A percentile compares a stretch with the other conserved stretches of the same genome.
These are phyloP conservation scores for Actinia equina DNA, from an alignment of 64 coral and sea anemone species.

Conservation along the genomic window DNA sequence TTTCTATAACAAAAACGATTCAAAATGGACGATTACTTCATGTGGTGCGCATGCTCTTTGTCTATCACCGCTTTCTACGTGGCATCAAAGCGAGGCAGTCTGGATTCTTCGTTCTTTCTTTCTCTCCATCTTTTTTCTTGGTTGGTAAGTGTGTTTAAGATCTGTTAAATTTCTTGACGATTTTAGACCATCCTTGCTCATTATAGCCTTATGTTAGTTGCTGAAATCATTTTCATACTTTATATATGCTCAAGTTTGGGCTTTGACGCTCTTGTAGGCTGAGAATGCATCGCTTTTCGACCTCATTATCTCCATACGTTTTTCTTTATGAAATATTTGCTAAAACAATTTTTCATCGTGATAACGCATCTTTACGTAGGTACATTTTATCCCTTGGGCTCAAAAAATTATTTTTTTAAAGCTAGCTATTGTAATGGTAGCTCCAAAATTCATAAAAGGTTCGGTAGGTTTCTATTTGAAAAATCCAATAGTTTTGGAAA, in stretches of 20 bases:
- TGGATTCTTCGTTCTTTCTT: slow-evolving; percentile 39
- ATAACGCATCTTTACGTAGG: too few species aligned
- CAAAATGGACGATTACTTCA: slow-evolving; percentile 40
- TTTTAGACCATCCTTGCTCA: background rate
- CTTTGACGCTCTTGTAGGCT: background rate
- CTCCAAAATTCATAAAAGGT: too few species aligned
- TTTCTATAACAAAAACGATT: background rate
- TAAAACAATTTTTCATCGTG: too few species aligned
- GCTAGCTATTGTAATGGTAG: too few species aligned
- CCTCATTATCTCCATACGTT: background rate
- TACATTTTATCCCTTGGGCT: too few species aligned
- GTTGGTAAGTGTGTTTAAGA: background rate
- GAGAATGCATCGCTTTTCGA: background rate
- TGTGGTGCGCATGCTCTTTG: slow-evolving; percentile 10
- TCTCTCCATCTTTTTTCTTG: slow-evolving; percentile 17
- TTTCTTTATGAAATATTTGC: too few species aligned
- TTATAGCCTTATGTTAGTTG: background rate
- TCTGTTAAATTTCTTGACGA: background rate
- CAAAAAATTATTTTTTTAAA: too few species aligned
- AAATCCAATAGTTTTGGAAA: too few species aligned
- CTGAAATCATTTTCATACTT: background rate
- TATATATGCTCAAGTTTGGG: background rate
- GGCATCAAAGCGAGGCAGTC: slow-evolving; percentile 41
- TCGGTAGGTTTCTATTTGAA: too few species aligned
- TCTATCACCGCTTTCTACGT: background rate